These are phyloP conservation scores for Pithecia hirsuta DNA, from an alignment of 2,797 vertebrate genomes.

Conservation along the genomic window DNA sequence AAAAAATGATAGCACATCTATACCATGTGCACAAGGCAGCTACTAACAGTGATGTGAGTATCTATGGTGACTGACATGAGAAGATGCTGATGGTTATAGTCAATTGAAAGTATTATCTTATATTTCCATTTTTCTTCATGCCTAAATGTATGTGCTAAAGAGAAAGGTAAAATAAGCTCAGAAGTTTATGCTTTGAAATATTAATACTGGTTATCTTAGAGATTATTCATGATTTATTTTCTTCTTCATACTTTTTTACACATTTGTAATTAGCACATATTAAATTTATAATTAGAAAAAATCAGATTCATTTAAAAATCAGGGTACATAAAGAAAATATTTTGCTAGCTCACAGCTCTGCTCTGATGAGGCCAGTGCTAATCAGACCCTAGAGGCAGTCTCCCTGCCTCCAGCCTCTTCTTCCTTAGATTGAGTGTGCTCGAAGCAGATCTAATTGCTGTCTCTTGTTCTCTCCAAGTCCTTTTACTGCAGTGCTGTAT, in stretches of 20 bases:
- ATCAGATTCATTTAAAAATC: neutral
- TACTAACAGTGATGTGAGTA: neutral
- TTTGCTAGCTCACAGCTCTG: neutral
- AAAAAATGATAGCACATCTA: neutral
- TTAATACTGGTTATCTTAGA: neutral
- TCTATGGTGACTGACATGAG: neutral
- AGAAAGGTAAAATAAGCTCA: neutral
- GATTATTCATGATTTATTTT: slow-evolving; percentile 16
- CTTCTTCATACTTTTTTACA: neutral
- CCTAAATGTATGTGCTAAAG: neutral
- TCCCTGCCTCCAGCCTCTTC: neutral
- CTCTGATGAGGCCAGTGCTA: neutral
- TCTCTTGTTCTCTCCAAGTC: neutral
- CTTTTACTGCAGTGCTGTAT: neutral
- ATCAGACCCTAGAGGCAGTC: neutral
- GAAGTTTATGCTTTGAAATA: neutral
- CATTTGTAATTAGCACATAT: neutral
- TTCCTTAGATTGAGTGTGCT: neutral
- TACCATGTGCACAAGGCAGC: neutral
- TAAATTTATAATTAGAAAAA: neutral
- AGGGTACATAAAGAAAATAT: neutral
- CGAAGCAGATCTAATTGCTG: neutral
- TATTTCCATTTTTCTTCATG: neutral
- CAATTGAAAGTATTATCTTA: neutral
- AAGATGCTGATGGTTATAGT: neutral